These are phyloP conservation scores for Salmo trutta DNA, from an alignment of 2,797 vertebrate genomes.

Conservation along the genomic window DNA sequence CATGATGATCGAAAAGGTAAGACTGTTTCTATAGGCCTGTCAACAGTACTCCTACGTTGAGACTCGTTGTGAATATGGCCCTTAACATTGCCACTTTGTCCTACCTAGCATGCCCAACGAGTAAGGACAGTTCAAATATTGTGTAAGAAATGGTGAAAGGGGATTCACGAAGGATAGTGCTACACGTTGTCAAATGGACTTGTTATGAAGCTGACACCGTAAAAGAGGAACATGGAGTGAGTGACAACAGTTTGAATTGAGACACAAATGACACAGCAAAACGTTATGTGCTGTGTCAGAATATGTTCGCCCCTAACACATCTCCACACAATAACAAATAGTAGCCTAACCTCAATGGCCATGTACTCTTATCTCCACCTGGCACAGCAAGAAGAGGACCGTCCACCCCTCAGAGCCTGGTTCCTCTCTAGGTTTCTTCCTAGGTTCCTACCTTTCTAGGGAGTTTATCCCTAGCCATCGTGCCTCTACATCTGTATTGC, in stretches of 20 bases:
- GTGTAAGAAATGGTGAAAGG: not conserved
- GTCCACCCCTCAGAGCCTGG: too few relatives aligned
- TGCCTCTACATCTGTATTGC: too few relatives aligned
- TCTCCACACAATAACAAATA: not conserved
- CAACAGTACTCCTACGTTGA: too few relatives aligned
- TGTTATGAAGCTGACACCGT: not conserved
- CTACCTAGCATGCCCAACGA: not conserved
- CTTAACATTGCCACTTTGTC: not conserved
- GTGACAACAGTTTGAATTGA: not conserved
- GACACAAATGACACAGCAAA: constrained; percentile 1
- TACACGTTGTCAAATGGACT: not conserved
- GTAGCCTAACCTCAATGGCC: too few relatives aligned
- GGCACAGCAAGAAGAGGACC: too few relatives aligned
- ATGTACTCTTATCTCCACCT: too few relatives aligned
- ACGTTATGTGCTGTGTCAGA: not conserved
- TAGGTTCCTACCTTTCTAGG: too few relatives aligned
- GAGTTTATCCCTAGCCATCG: too few relatives aligned
- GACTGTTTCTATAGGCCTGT: not conserved
- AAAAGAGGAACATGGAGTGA: not conserved
- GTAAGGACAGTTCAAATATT: not conserved
- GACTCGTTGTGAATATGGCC: not conserved
- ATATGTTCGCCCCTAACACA: not conserved
- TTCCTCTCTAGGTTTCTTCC: too few relatives aligned
- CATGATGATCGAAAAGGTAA: too few relatives aligned
- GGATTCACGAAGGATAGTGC: not conserved